Percentiles rank a stretch among this genome's conserved stretches.
Conservation (phyloP, 2,113 vertebrate genomes). For the Poeciliopsis retropinna region DNA sequence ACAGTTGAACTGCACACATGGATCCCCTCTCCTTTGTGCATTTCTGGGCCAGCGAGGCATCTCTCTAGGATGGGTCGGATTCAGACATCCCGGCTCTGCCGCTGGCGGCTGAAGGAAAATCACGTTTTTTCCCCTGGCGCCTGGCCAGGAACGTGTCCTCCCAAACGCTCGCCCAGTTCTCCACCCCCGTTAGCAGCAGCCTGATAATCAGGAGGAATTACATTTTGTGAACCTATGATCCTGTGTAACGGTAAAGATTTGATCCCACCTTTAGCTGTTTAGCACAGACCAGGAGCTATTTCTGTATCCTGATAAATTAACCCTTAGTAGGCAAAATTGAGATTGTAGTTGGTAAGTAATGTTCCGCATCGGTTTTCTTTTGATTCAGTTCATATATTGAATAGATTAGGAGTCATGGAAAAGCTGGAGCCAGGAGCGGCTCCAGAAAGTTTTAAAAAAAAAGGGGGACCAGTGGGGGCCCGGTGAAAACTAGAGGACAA, state of each 20-base stretch:
- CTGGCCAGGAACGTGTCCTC: constrained; percentile 41
- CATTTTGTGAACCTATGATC: constrained; percentile 66
- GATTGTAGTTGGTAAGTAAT: neutral
- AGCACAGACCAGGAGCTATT: constrained; percentile 39
- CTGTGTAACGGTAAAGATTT: constrained; percentile 61
- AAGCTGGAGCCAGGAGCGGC: neutral
- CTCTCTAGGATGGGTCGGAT: constrained; percentile 52
- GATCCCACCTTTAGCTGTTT: constrained; percentile 51
- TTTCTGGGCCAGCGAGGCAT: constrained; percentile 51
- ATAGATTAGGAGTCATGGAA: neutral
- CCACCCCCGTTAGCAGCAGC: constrained; percentile 21
- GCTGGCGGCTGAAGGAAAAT: constrained; percentile 75
- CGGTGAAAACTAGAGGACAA: no score
- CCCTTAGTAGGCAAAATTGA: neutral
- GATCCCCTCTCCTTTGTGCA: constrained; percentile 35
- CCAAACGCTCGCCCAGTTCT: neutral
- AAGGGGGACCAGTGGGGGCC: neutral
- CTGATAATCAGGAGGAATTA: constrained; percentile 67
- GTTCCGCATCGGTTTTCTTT: neutral
- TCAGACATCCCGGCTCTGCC: constrained; percentile 68
- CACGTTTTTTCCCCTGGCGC: constrained; percentile 68
- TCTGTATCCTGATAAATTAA: neutral
- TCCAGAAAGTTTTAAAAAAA: neutral
- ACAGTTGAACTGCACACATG: constrained; percentile 37
- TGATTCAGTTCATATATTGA: neutral